Percentiles rank a stretch among this genome's conserved stretches.
Conservation (phyloP, 2,888 invertebrate species). For the Aspidiotus rigidus region DNA sequence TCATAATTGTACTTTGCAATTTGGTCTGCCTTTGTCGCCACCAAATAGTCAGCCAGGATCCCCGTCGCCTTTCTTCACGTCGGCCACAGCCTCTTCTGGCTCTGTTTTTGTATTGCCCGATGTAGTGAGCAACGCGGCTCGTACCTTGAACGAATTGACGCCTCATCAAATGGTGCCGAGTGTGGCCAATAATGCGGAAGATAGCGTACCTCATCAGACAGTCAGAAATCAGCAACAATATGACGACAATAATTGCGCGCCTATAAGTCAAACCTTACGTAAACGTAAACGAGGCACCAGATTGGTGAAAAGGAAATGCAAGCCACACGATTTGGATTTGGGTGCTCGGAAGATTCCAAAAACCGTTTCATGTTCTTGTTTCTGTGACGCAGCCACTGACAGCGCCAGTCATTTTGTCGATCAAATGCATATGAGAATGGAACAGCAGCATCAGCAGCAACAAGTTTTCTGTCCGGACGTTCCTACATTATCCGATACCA, state of each 20-base stretch:
- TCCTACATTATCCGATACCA: not conserved
- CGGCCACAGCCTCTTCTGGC: constrained; percentile 4
- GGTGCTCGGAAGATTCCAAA: not conserved
- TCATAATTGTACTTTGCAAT: not conserved
- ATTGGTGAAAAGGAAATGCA: constrained; percentile 6
- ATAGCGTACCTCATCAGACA: not conserved
- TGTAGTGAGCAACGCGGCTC: constrained; percentile 16
- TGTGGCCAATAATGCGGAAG: not conserved
- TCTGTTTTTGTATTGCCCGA: constrained; percentile 24
- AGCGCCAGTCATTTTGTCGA: not conserved
- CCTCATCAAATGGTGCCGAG: not conserved
- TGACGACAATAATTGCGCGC: not conserved
- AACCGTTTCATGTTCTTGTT: constrained; percentile 20
- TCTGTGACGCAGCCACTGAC: not conserved
- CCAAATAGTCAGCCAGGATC: constrained; percentile 26
- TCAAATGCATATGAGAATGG: not conserved
- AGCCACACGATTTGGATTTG: not conserved
- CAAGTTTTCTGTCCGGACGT: not conserved
- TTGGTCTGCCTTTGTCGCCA: constrained; percentile 18
- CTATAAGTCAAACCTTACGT: not conserved
- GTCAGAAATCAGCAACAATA: not conserved
- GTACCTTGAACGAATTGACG: not conserved
- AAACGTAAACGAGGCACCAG: constrained; percentile 20
- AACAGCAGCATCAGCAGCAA: not conserved
- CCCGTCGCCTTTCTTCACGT: constrained; percentile 23